These are phyloP conservation scores for Megalopta genalis DNA, from an alignment of 1,140 invertebrate species.

Conservation along the genomic window DNA sequence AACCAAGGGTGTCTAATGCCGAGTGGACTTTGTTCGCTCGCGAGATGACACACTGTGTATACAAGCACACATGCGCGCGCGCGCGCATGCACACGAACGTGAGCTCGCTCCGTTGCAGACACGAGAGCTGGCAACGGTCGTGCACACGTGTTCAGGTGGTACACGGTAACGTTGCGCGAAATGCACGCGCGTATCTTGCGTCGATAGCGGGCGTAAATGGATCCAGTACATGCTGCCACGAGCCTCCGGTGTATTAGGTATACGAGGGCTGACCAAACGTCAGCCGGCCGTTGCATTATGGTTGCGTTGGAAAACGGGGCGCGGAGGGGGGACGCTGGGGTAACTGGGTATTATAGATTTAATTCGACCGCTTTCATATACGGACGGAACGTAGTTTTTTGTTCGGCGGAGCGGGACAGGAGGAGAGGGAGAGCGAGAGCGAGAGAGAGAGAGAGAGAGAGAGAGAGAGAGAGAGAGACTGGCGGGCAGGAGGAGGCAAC, in stretches of 20 bases:
- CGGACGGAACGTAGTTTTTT: slow-evolving; percentile 39
- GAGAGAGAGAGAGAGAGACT: not conserved
- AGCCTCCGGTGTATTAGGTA: slow-evolving; percentile 30
- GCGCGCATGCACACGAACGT: too few species aligned
- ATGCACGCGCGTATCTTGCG: slow-evolving; percentile 43
- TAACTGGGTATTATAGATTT: slow-evolving; percentile 43
- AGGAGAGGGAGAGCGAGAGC: not conserved
- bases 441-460: not conserved
- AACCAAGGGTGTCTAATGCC: slow-evolving; percentile 76
- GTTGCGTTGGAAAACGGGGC: not conserved
- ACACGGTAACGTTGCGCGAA: slow-evolving; percentile 28
- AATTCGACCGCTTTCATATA: slow-evolving; percentile 48
- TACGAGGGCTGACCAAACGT: slow-evolving; percentile 40
- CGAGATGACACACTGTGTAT: slow-evolving; percentile 68
- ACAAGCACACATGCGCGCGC: not conserved
- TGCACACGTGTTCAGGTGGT: not conserved
- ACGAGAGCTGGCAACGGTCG: not conserved
- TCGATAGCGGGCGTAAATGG: slow-evolving; percentile 43
- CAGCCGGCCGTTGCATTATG: slow-evolving; percentile 42
- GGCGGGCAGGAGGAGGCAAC: not conserved
- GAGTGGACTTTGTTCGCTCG: slow-evolving; percentile 74
- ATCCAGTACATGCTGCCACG: slow-evolving; percentile 25
- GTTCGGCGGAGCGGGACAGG: not conserved
- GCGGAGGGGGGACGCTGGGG: too few species aligned
- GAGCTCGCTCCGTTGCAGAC: too few species aligned